Evolutionary conservation across 2,797 vertebrate genomes (phyloP).

Genomic region (Monodelphis domestica): DNA sequence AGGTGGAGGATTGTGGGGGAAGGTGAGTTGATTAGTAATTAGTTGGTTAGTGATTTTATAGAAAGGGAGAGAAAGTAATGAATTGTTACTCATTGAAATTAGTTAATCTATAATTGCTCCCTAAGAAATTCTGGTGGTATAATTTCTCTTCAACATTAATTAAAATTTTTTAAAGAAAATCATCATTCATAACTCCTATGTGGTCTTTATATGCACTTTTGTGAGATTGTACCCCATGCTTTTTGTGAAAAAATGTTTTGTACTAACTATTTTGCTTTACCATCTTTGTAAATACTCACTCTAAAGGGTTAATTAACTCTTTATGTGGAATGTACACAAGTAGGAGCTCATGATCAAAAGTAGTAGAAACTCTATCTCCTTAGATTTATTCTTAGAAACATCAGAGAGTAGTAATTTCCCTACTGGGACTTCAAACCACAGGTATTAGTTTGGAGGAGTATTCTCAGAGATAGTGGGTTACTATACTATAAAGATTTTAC

Average conservation of each 20-base stretch:
- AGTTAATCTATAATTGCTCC: neutral
- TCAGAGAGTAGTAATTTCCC: neutral
- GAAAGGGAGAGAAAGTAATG: neutral
- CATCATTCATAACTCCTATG: neutral
- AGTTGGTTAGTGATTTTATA: neutral
- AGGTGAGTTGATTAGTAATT: neutral
- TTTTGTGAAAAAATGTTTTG: neutral
- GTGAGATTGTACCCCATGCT: neutral
- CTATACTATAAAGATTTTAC: neutral
- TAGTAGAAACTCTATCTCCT: neutral
- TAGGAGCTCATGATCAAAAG: neutral
- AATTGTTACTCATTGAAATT: neutral
- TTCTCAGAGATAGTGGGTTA: neutral
- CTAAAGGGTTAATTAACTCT: neutral
- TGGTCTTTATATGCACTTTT: neutral
- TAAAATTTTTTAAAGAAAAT: neutral
- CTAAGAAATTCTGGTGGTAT: neutral
- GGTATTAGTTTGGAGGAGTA: neutral
- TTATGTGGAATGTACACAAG: neutral
- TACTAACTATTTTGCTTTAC: neutral
- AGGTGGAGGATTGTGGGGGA: neutral
- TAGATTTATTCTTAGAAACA: neutral
- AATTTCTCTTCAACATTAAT: neutral
- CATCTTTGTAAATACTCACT: neutral
- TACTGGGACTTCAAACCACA: neutral